Base-by-base conservation (phyloP, 1,140 invertebrate genomes). In the Drosophila orosa region DNA sequence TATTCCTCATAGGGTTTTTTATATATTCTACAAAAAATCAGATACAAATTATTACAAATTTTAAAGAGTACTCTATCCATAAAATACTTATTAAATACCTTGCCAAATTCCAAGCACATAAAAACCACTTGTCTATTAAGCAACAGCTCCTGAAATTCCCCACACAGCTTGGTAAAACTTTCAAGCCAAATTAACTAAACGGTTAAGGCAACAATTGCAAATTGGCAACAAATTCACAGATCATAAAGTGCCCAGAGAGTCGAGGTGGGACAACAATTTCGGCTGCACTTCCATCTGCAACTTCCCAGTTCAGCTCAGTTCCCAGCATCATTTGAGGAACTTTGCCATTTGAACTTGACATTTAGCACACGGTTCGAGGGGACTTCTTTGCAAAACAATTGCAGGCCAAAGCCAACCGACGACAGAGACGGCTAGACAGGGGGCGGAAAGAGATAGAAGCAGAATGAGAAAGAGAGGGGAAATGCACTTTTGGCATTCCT, bases 281-380 rank as follows among this genome's bases (percentile, higher is more conserved):
- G 55, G 39, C 65, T 66, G 27, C 74, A 68, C 40, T 62, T 71
- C 42, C 61, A 74, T 74, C 68, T 73, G 19, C 37, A 72, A 60
- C 25, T 47, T 72, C 68, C 40, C 47, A 57, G 59, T 29, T 62
- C 31, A 54, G 47, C 55, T 42, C 69, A 57, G 37, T 63, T 62
- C 35, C 63, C 68, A 86, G 83, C 83, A 89, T 86, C 84, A 89
- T 89, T 89, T 89, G 77, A 89, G 83, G 85, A 89, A 89, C 84
- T 89, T 89, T 89, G 85, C 76, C 84, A 89, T 89, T 89, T 89
- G 84, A 89, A 89, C 84, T 89, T 89, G 84, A 89, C 84, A 89
- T 89, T 89, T 89, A 89, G 80, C 84, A 89, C 85, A 89, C 83
- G 83, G 84, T 84, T 89, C 83, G 79, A 78, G 76, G 84, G 79